phyloP scores from a whole-genome alignment of 2,888 invertebrate genomes.

The Byasa hedistus region DNA sequence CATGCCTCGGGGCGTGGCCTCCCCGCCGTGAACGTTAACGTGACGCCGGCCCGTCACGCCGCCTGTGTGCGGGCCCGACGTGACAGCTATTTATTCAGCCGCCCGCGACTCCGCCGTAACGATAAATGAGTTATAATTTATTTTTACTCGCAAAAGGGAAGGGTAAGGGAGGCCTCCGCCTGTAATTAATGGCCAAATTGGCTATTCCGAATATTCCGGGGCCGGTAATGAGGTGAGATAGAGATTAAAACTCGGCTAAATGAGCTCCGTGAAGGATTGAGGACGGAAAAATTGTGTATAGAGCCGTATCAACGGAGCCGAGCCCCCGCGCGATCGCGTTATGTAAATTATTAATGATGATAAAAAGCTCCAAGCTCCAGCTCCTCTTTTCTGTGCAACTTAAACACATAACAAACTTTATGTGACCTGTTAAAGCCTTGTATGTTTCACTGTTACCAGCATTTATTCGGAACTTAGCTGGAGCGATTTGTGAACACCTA shows the following conservation, averaged over 20 bases:
- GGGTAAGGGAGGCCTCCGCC: slow-evolving; percentile 60
- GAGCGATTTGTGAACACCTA: too few species aligned
- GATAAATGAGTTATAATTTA: slow-evolving; percentile 80
- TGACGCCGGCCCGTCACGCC: slow-evolving; percentile 47
- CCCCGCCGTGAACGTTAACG: slow-evolving; percentile 57
- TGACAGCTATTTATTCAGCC: slow-evolving; percentile 69
- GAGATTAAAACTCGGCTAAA: slow-evolving; percentile 77
- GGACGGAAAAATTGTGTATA: slow-evolving; percentile 44
- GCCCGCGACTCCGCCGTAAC: slow-evolving; percentile 54
- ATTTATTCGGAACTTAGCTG: background rate
- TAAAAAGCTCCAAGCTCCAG: too few species aligned
- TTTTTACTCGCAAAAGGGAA: slow-evolving; percentile 76
- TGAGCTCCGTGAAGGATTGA: slow-evolving; percentile 70
- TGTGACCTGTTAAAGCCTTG: slow-evolving; percentile 21
- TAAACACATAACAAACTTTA: too few species aligned
- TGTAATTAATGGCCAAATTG: slow-evolving; percentile 78
- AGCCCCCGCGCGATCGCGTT: slow-evolving; percentile 17
- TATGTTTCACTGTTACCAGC: slow-evolving; percentile 17
- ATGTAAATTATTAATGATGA: slow-evolving; percentile 43
- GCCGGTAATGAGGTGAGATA: slow-evolving; percentile 77
- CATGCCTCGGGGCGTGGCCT: slow-evolving; percentile 67
- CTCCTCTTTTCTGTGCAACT: too few species aligned
- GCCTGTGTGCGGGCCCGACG: slow-evolving; percentile 56
- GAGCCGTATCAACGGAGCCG: slow-evolving; percentile 17
- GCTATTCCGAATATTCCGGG: slow-evolving; percentile 77